Conservation (phyloP, 2,113 vertebrate genomes). For the Ammodramus savannarum region DNA sequence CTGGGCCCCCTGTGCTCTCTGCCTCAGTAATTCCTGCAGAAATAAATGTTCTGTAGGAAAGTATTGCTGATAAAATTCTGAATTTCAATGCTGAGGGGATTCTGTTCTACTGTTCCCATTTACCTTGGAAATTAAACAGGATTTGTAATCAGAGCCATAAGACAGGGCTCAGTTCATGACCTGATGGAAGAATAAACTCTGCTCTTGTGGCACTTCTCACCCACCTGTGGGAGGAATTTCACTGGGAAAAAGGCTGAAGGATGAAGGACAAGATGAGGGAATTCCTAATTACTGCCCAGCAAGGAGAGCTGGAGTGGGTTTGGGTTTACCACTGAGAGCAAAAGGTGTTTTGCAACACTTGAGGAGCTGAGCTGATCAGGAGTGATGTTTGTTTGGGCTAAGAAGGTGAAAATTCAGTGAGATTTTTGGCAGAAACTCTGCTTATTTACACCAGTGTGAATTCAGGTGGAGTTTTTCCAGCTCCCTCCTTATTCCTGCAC, state of each 20-base stretch:
- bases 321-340: not conserved
- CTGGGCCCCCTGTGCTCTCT: not conserved
- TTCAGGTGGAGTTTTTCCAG: not conserved
- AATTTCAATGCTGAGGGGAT: not conserved
- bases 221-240: not conserved
- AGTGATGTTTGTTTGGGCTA: not conserved
- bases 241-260: not conserved
- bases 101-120: not conserved
- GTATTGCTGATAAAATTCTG: not conserved
- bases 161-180: not conserved
- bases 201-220: not conserved
- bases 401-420: not conserved
- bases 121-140: not conserved
- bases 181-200: not conserved
- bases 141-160: not conserved
- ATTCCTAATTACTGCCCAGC: not conserved
- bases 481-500: not conserved
- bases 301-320: not conserved
- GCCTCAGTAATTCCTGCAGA: not conserved
- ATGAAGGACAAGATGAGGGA: not conserved
- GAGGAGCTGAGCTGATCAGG: not conserved
- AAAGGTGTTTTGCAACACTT: not conserved
- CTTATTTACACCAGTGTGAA: not conserved
- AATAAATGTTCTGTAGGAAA: not conserved
- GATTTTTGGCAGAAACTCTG: not conserved